Evolutionary conservation across 92 coral and sea anemone species (phyloP).

Genomic region (Pocillopora grandis): DNA sequence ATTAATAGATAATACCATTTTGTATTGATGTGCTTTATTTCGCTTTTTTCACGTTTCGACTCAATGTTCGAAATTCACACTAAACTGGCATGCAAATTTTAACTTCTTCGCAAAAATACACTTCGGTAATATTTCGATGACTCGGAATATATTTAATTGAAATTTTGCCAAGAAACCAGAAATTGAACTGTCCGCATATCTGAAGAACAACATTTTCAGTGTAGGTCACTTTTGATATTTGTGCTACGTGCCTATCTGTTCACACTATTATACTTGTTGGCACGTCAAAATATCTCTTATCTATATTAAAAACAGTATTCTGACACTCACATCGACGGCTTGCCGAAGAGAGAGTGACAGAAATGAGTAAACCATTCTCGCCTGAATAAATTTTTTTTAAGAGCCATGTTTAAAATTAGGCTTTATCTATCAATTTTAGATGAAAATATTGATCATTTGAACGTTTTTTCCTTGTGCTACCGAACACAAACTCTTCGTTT

Average conservation of each 20-base stretch:
- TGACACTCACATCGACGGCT: not conserved
- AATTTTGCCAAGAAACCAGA: not conserved
- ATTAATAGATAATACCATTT: not conserved
- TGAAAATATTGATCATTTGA: no score
- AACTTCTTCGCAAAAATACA: not conserved
- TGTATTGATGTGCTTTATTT: not conserved
- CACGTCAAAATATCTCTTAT: not conserved
- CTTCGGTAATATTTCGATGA: not conserved
- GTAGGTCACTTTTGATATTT: conserved; percentile 12
- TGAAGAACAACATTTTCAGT: not conserved
- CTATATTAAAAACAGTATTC: not conserved
- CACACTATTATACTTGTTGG: not conserved
- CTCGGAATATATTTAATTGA: not conserved
- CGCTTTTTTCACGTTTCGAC: not conserved
- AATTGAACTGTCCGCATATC: not conserved
- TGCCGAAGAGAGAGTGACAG: not conserved
- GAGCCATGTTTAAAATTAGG: no score
- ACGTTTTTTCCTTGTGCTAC: no score
- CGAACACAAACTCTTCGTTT: no score
- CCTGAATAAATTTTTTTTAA: no score
- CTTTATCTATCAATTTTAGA: no score
- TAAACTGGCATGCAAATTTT: not conserved
- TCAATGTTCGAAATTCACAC: not conserved
- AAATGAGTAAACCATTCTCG: no score
- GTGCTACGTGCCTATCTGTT: conserved; percentile 1